Conservation (phyloP, 2,797 vertebrate species). For the Vultur gryphus region DNA sequence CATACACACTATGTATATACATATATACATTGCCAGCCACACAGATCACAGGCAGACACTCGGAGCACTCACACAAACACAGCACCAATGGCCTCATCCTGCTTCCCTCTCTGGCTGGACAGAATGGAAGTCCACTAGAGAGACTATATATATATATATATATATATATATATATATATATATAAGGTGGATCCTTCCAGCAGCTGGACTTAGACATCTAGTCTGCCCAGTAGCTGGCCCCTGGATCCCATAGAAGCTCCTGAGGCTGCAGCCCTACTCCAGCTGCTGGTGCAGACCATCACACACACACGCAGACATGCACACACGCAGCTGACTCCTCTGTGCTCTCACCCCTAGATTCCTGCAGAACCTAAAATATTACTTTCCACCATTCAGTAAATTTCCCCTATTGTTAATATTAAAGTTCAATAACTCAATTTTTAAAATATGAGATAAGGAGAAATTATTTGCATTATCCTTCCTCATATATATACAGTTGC, state of each 20-base stretch:
- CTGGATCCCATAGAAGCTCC: not conserved
- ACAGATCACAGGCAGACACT: not conserved
- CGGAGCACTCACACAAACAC: not conserved
- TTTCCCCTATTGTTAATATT: not conserved
- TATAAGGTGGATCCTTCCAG: not conserved
- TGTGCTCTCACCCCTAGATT: not conserved
- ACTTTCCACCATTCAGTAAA: not conserved
- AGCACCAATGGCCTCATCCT: not conserved
- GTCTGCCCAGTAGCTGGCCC: not conserved
- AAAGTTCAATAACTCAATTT: not conserved
- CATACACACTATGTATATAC: rapidly evolving
- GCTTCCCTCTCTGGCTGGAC: not conserved
- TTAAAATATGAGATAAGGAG: not conserved
- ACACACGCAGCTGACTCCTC: not conserved
- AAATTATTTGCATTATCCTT: not conserved
- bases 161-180: too few species aligned
- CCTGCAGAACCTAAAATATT: not conserved
- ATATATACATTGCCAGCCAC: not conserved
- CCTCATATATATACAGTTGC: not conserved
- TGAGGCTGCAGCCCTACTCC: not conserved
- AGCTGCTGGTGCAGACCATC: not conserved
- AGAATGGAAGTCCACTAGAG: not conserved
- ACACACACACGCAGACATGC: rapidly evolving
- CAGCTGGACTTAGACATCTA: not conserved
- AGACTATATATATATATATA: not conserved